Evolutionary conservation across 2,888 invertebrate genomes (phyloP).

Genomic region (Eudemis profundana): DNA sequence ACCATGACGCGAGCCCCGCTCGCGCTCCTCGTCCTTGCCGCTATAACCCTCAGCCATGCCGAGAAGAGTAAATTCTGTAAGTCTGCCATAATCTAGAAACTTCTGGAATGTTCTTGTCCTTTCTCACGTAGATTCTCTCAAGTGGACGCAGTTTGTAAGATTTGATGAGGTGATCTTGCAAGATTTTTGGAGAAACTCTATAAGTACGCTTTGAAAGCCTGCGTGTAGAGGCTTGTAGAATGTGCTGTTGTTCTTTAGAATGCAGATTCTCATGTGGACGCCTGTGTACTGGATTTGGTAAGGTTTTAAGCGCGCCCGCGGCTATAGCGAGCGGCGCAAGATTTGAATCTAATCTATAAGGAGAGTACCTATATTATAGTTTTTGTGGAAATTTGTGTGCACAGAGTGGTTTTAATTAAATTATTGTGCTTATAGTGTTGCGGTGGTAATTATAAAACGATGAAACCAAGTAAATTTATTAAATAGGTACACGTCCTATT

Average conservation of each 20-base stretch:
- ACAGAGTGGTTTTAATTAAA: background rate
- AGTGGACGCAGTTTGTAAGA: constrained; percentile 23
- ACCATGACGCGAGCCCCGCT: constrained; percentile 76
- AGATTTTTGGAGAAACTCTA: constrained; percentile 3
- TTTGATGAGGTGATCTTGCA: background rate
- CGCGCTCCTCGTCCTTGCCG: constrained; percentile 66
- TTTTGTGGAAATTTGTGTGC: background rate
- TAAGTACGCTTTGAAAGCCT: background rate
- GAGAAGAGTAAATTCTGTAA: constrained; percentile 85
- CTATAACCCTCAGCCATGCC: constrained; percentile 65
- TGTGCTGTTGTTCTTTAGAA: background rate
- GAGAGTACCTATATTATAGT: no score
- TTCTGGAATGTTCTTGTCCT: constrained; percentile 5
- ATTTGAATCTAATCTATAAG: constrained; percentile 5
- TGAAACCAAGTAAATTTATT: background rate
- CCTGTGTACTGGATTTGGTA: background rate
- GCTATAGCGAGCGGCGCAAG: background rate
- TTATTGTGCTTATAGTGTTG: background rate
- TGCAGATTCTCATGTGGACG: background rate
- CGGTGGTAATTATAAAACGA: no score
- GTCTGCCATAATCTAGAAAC: constrained; percentile 53
- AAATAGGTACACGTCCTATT: background rate
- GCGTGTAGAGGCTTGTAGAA: background rate
- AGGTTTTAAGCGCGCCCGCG: background rate
- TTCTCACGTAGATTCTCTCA: background rate